phyloP scores from a whole-genome alignment of 2,797 vertebrate genomes.

The Micropoecilia bifurca region DNA sequence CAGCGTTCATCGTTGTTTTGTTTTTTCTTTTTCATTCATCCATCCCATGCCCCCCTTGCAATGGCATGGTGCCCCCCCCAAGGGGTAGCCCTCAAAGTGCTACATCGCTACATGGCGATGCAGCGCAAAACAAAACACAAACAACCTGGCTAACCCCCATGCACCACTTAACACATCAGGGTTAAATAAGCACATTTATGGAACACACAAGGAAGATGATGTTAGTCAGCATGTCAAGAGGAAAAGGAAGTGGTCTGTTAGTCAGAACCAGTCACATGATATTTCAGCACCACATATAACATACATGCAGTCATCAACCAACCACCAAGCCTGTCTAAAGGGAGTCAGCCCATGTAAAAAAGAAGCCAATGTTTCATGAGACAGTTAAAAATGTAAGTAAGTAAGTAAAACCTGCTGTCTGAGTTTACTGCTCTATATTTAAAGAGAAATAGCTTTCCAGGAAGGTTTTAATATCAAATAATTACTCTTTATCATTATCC shows the following conservation, averaged over 20 bases:
- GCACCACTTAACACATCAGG: too few species aligned
- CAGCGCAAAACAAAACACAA: too few species aligned
- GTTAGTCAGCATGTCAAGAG: background rate
- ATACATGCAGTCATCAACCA: background rate
- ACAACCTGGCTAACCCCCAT: too few species aligned
- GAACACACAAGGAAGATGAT: background rate
- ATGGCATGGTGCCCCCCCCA: too few species aligned
- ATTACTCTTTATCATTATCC: constrained; percentile 58
- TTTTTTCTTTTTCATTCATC: too few species aligned
- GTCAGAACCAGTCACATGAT: background rate
- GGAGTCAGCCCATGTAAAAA: background rate
- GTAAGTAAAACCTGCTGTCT: background rate
- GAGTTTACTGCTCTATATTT: background rate
- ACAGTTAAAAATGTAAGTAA: background rate
- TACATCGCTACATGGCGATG: too few species aligned
- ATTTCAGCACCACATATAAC: background rate
- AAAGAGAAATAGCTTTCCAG: constrained; percentile 37
- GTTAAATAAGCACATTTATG: background rate
- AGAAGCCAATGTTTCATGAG: background rate
- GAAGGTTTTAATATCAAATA: constrained; percentile 60
- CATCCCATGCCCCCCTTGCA: too few species aligned
- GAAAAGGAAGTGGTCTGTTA: background rate
- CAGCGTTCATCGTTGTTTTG: too few species aligned
- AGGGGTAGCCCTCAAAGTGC: too few species aligned
- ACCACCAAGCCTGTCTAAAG: background rate